A percentile compares a stretch with the other conserved stretches of the same genome.
Evolutionary conservation across 2,113 vertebrate species (phyloP).

Genomic region (Maccullochella peelii): DNA sequence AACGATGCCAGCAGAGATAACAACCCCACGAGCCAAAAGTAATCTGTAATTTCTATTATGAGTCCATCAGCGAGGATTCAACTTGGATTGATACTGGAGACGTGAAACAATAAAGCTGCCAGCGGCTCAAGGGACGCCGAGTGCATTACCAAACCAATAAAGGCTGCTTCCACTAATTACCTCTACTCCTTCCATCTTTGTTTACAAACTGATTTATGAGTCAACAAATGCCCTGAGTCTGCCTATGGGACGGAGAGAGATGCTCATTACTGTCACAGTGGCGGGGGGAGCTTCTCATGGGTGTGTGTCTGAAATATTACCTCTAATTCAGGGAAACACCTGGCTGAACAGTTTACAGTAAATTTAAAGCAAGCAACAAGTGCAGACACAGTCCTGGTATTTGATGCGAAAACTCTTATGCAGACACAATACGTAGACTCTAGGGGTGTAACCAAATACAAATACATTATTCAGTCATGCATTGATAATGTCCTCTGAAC

Average conservation of each 20-base stretch:
- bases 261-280: slow-evolving; percentile 16
- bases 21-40: slow-evolving; percentile 21
- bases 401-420: background rate
- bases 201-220: slow-evolving; percentile 59
- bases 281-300: background rate
- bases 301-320: background rate
- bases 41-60: slow-evolving; percentile 37
- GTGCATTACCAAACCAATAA: slow-evolving; percentile 52
- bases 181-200: slow-evolving; percentile 30
- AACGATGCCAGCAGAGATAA: slow-evolving; percentile 11
- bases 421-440: background rate
- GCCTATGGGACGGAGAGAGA: slow-evolving; percentile 21
- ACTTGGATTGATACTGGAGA: slow-evolving; percentile 32
- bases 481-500: background rate
- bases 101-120: slow-evolving; percentile 48
- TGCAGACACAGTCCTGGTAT: background rate
- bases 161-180: slow-evolving; percentile 59
- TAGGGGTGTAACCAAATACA: background rate
- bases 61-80: slow-evolving; percentile 40
- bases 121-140: slow-evolving; percentile 28
- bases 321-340: slow-evolving; percentile 10
- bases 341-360: background rate
- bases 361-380: background rate
- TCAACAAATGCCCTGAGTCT: slow-evolving; percentile 31
- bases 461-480: background rate